Evolutionary conservation across 2,113 vertebrate genomes (phyloP).

Genomic region (zebrafish (Danio rerio)): GRCz12tu NC_133189.1:44395501-44396000

Average conservation of each 20-base stretch:
- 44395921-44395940: conserved; percentile 46
- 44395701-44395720: conserved; percentile 51
- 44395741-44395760: conserved; percentile 7
- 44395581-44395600: conserved; percentile 72
- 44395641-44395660: conserved; percentile 70
- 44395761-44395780: conserved; percentile 4
- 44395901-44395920: conserved; percentile 38
- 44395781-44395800: neutral
- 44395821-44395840: conserved; percentile 30
- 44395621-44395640: conserved; percentile 71
- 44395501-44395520: neutral
- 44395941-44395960: conserved; percentile 39
- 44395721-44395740: conserved; percentile 57
- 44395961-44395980: conserved; percentile 37
- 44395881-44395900: conserved; percentile 57
- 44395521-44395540: conserved; percentile 67
- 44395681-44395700: conserved; percentile 68
- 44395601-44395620: conserved; percentile 79
- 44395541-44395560: conserved; percentile 73
- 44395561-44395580: conserved; percentile 58
- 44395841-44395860: conserved; percentile 45
- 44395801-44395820: neutral
- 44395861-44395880: conserved; percentile 45
- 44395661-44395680: conserved; percentile 59
- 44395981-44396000: conserved; percentile 55